Evolutionary conservation across 1,140 invertebrate genomes (phyloP), one percentile per base, ranked within the genome.

Genomic region (Trichonephila clavipes): DNA sequence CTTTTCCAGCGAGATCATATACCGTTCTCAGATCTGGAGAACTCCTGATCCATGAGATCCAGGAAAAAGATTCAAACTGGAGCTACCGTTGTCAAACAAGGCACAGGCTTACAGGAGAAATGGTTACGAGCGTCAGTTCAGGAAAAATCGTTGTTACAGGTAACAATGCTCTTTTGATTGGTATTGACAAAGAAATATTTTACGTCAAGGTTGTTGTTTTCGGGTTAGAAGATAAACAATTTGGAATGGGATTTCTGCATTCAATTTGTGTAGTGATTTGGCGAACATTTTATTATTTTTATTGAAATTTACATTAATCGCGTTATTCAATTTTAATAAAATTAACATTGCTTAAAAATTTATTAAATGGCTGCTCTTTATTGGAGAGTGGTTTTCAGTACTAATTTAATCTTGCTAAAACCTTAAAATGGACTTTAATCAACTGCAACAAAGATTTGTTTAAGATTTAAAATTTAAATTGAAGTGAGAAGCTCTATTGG

Each of bases 31-130:
- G 86, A 69, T 90, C 93, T 18, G 93, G 93, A 16, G 93, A 94
- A 24, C 88, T 94, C 5, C 61, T 94, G 51, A 90, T 94, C 58
- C 93, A 94, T 40, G 93, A 94, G 19, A 90, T 82, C 7, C 92
- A 93, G 40, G 93, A 94, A 86, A 90, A 86, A 85, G 88, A 94
- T 90, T 90, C 88, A 5, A 90, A 62, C 19, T 90, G 88, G 94
- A 95, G 95, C 93, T 99, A 98, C 95, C 98, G 98, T 95, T 99
- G 99, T 96, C 97, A 98, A 95, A 99, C 98, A 81, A 98, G 98
- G 95, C 98, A 99, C 96, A 97, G 98, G 95, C 97, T 99, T 61
- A 98, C 98, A 95, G 98, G 98, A 95, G 98, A 99, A 96, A 98
- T 98, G 94, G 97, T 98, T 95, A 96, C 98, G 91, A 99, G 98